Evolutionary conservation across 2,113 vertebrate genomes (phyloP).

Genomic region (Eleginops maclovinus): DNA sequence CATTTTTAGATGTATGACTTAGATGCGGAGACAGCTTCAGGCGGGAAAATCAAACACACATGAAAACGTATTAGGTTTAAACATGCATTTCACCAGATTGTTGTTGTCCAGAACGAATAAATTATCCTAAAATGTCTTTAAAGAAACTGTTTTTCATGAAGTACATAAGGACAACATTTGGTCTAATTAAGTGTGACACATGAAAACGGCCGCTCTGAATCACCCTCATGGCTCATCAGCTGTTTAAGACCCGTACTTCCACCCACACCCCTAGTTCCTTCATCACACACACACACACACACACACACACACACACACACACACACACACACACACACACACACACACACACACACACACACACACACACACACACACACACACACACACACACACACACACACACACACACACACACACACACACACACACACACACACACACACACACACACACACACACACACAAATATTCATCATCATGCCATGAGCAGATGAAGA

Average conservation of each 20-base stretch:
- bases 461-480: slow-evolving; percentile 33
- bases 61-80: neutral
- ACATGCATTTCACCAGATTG: neutral
- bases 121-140: neutral
- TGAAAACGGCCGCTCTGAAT: slow-evolving; percentile 30
- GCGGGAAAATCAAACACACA: neutral
- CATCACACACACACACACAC: slow-evolving; percentile 32
- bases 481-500: slow-evolving; percentile 59
- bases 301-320: slow-evolving; percentile 22
- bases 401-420: slow-evolving; percentile 30
- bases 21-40: slow-evolving; percentile 5
- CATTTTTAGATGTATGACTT: neutral
- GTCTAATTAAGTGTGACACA: slow-evolving; percentile 21
- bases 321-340: slow-evolving; percentile 27
- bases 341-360: slow-evolving; percentile 31
- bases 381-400: slow-evolving; percentile 31
- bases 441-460: too few species aligned
- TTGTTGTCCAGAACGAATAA: neutral
- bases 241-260: slow-evolving; percentile 42
- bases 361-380: slow-evolving; percentile 29
- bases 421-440: slow-evolving; percentile 30
- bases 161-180: slow-evolving; percentile 27
- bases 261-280: slow-evolving; percentile 45
- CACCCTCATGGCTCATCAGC: slow-evolving; percentile 56
- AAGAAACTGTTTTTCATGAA: neutral